Evolutionary conservation across 2,113 vertebrate genomes (phyloP), one percentile per base, ranked within the genome.

Genomic region (Crypturellus undulatus): DNA sequence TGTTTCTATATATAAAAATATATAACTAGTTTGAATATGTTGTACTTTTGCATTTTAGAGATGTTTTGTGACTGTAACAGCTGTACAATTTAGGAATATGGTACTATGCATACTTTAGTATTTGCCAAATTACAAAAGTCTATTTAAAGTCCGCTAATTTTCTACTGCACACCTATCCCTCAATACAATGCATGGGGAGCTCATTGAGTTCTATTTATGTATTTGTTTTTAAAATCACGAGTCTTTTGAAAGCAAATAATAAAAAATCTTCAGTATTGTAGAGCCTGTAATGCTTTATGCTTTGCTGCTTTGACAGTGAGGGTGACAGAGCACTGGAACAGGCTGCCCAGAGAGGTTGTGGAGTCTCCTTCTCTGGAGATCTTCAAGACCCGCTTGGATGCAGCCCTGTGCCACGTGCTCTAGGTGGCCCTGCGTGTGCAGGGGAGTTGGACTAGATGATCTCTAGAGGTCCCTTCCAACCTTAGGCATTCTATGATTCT

Each of bases 271-370:
- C 24, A 30, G 18, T 88, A 90, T 62, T 92, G 47, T 88, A 79
- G 38, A 96, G 43, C 38, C 83, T 76, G 77, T 80, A 96, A 84
- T 84, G 36, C 36, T 87, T 90, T 92, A 58, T 92, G 85, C 43
- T 86, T 92, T 95, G 38, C 62, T 93, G 49, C n/a, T n/a, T n/a
- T n/a, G n/a, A n/a, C n/a, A n/a, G n/a, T n/a, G n/a, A n/a, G n/a
- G n/a, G n/a, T n/a, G n/a, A n/a, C n/a, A n/a, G n/a, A n/a, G n/a
- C n/a, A n/a, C n/a, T n/a, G n/a, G n/a, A n/a, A n/a, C n/a, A n/a
- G n/a, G n/a, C n/a, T n/a, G n/a, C n/a, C n/a, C n/a, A n/a, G n/a
- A n/a, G n/a, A n/a, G n/a, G n/a, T n/a, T n/a, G n/a, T n/a, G n/a
- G n/a, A n/a, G n/a, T n/a, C n/a, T n/a, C n/a, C n/a, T n/a, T n/a